Percentiles rank a stretch among this genome's conserved stretches.
These are phyloP conservation scores for Willowsia nigromaculata DNA, from an alignment of 2,888 invertebrate genomes.

Conservation along the genomic window DNA sequence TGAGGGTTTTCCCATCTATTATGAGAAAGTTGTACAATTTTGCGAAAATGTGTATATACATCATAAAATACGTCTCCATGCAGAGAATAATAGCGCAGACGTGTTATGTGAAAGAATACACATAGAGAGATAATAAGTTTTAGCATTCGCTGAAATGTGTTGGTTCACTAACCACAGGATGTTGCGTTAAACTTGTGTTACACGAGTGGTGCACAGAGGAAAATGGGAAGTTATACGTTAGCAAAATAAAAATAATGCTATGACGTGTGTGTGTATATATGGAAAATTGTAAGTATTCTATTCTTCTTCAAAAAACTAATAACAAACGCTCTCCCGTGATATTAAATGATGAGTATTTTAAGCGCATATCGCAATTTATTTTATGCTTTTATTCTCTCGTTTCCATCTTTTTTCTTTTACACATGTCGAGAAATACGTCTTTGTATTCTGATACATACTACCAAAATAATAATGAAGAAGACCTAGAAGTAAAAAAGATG, in stretches of 20 bases:
- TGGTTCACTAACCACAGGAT: neutral
- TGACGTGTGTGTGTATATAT: neutral
- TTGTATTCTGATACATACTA: neutral
- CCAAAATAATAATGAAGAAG: neutral
- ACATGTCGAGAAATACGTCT: neutral
- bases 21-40: constrained; percentile 46
- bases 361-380: neutral
- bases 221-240: neutral
- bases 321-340: neutral
- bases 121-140: neutral
- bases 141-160: neutral
- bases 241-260: neutral
- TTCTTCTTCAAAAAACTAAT: neutral
- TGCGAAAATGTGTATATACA: constrained; percentile 4
- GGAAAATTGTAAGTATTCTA: neutral
- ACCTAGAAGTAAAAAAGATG: neutral
- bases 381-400: neutral
- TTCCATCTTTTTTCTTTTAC: neutral
- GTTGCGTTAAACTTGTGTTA: neutral
- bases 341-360: neutral
- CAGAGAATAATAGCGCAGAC: no score
- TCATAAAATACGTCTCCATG: neutral
- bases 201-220: neutral
- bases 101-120: no score
- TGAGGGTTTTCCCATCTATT: constrained; percentile 38